A percentile compares a stretch with the other conserved stretches of the same genome.
These are phyloP conservation scores for Thoracochromis brauschi DNA, from an alignment of 2,113 vertebrate genomes.

Conservation along the genomic window DNA sequence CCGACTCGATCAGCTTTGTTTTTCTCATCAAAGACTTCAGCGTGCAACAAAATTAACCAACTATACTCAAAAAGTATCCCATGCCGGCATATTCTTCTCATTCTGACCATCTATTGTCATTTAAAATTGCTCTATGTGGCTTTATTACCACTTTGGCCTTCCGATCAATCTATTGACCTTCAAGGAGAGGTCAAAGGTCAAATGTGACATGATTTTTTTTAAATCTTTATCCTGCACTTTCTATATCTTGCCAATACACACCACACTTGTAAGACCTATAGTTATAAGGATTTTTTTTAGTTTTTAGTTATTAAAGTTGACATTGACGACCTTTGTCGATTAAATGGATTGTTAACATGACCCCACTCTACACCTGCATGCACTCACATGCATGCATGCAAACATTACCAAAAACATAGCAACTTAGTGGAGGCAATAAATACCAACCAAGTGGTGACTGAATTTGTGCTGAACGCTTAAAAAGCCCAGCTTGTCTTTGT, in stretches of 20 bases:
- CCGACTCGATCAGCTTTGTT: rapidly evolving
- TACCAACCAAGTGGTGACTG: background rate
- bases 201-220: background rate
- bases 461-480: rapidly evolving
- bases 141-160: background rate
- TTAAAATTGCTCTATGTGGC: rapidly evolving
- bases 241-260: rapidly evolving
- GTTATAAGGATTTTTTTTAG: rapidly evolving
- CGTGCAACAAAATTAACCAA: background rate
- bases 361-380: background rate
- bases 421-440: background rate
- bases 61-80: rapidly evolving
- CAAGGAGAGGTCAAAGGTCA: background rate
- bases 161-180: background rate
- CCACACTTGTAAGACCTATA: background rate
- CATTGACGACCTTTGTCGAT: background rate
- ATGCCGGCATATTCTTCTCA: rapidly evolving
- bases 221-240: background rate
- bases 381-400: background rate
- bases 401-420: background rate
- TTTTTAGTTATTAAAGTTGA: background rate
- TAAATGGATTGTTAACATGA: background rate
- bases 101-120: background rate
- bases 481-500: background rate
- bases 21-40: background rate